A percentile compares a stretch with the other conserved stretches of the same genome.
Conservation (phyloP, 2,888 invertebrate genomes). For the Blastobasis lacticolella region DNA sequence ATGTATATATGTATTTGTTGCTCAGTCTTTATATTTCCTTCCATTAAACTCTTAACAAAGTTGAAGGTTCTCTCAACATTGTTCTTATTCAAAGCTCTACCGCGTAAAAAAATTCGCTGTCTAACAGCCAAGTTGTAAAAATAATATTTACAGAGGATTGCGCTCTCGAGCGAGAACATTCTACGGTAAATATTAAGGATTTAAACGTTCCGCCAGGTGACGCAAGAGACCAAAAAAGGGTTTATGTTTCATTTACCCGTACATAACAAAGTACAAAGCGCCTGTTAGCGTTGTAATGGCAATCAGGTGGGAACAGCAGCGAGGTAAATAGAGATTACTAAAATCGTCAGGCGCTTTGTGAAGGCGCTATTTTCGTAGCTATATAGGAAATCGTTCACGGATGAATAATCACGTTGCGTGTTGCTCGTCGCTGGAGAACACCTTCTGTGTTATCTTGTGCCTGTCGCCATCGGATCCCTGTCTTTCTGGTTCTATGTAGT, state of each 20-base stretch:
- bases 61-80: no score
- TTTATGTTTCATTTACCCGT: neutral
- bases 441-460: conserved; percentile 2
- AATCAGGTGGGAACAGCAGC: neutral
- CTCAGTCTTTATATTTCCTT: no score
- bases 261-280: conserved; percentile 1
- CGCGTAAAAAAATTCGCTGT: no score
- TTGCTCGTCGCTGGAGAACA: neutral
- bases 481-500: no score
- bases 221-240: neutral
- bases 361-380: conserved; percentile 11
- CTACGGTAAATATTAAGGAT: neutral
- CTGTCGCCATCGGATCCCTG: conserved; percentile 4
- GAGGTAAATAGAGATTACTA: conserved; percentile 1
- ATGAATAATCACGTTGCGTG: conserved; percentile 10
- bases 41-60: no score
- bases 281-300: neutral
- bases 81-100: no score
- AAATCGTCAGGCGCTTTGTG: conserved; percentile 1
- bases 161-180: no score
- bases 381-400: conserved; percentile 10
- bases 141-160: no score
- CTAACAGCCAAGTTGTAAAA: no score
- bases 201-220: neutral
- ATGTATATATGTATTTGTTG: no score